Evolutionary conservation across 2,797 vertebrate species (phyloP).

Genomic region (Vultur gryphus): DNA sequence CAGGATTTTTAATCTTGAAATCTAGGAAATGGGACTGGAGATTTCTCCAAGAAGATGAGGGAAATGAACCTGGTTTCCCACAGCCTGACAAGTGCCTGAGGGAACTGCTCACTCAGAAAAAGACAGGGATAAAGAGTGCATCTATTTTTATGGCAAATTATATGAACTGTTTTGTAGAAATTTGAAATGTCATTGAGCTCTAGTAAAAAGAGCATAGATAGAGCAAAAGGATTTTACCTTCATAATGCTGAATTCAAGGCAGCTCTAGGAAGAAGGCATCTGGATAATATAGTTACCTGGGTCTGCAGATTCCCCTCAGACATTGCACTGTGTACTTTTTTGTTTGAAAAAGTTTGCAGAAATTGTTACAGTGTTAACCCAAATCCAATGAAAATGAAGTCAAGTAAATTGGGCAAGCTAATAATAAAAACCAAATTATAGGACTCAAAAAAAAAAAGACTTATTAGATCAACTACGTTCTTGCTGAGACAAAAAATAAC

Average conservation of each 20-base stretch:
- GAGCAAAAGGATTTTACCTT: background rate
- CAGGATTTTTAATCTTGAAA: background rate
- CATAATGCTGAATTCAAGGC: background rate
- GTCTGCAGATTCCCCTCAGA: background rate
- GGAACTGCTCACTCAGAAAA: background rate
- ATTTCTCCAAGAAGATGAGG: background rate
- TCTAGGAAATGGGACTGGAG: background rate
- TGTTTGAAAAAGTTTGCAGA: background rate
- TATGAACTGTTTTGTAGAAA: background rate
- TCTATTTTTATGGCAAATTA: background rate
- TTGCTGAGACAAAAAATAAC: background rate
- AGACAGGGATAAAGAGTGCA: background rate
- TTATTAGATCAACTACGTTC: background rate
- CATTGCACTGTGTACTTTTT: accelerated
- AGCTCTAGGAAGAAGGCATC: background rate
- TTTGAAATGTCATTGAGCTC: background rate
- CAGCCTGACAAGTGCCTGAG: background rate
- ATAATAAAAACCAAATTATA: background rate
- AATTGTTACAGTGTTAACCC: background rate
- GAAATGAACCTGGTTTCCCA: background rate
- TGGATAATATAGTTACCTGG: background rate
- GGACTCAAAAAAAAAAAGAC: background rate
- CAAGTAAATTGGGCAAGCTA: background rate
- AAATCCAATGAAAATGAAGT: background rate
- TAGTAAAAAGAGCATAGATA: background rate